Evolutionary conservation across 1,140 invertebrate genomes (phyloP).

Genomic region (Teleopsis dalmanni): DNA sequence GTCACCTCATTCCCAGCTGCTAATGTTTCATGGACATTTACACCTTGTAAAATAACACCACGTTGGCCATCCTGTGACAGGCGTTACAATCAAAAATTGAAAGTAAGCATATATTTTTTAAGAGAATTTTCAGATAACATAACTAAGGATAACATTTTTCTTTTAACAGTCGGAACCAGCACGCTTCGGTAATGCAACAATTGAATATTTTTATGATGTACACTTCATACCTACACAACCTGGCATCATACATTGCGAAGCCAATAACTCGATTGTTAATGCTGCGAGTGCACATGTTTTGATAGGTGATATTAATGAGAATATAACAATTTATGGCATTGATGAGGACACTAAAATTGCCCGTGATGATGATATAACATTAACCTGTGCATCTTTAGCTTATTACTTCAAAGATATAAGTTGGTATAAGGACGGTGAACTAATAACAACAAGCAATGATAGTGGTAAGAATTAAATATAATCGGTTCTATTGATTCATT

Average conservation of each 20-base stretch:
- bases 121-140: constrained; percentile 1
- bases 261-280: constrained; percentile 28
- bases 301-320: constrained; percentile 28
- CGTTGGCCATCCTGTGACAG: constrained; percentile 24
- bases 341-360: constrained; percentile 40
- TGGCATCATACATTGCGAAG: constrained; percentile 38
- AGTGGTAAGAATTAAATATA: no score
- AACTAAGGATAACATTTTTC: no score
- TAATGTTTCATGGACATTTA: constrained; percentile 47
- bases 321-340: constrained; percentile 27
- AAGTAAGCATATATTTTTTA: constrained; percentile 24
- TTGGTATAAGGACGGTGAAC: constrained; percentile 39
- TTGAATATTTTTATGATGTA: constrained; percentile 28
- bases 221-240: constrained; percentile 29
- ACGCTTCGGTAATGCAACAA: constrained; percentile 14
- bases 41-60: constrained; percentile 33
- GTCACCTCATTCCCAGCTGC: constrained; percentile 46
- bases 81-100: constrained; percentile 21
- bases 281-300: constrained; percentile 19
- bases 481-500: no score
- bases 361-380: constrained; percentile 46
- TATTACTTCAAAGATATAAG: constrained; percentile 47
- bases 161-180: no score
- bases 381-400: constrained; percentile 50
- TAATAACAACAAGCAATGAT: constrained; percentile 12